Percentiles rank a stretch among this genome's conserved stretches.
These are phyloP conservation scores for Magallana ariakensis DNA, from an alignment of 1,140 invertebrate genomes.

Conservation along the genomic window DNA sequence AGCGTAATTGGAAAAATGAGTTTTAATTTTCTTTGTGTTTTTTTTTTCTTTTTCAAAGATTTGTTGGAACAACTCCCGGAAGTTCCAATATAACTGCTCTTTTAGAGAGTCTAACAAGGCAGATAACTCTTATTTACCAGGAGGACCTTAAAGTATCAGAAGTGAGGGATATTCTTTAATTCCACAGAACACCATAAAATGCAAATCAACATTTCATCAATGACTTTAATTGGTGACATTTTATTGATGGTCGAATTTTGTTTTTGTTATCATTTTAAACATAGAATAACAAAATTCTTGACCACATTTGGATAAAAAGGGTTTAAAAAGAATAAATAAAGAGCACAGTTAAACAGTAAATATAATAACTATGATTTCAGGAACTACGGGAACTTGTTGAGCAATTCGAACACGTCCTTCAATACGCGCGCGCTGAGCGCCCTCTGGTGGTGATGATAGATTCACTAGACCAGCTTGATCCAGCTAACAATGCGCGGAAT, in stretches of 20 bases:
- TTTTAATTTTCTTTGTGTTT: no score
- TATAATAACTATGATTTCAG: not conserved
- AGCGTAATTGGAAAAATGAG: no score
- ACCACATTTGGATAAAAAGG: no score
- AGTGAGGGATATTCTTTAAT: not conserved
- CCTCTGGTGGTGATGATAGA: slow-evolving; percentile 70
- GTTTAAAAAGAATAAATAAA: no score
- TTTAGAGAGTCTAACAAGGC: slow-evolving; percentile 41
- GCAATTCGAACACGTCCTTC: slow-evolving; percentile 34
- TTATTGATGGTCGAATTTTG: no score
- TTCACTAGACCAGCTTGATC: slow-evolving; percentile 72
- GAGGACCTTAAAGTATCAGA: slow-evolving; percentile 40
- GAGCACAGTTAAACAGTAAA: no score
- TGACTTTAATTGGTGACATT: no score
- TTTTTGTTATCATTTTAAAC: no score
- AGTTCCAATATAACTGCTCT: slow-evolving; percentile 56
- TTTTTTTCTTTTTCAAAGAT: slow-evolving; percentile 54
- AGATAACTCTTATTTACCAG: slow-evolving; percentile 49
- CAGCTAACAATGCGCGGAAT: slow-evolving; percentile 59
- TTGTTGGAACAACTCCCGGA: slow-evolving; percentile 72
- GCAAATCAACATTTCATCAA: no score
- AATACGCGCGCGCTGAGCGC: slow-evolving; percentile 17
- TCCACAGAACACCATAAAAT: no score
- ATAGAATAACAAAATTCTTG: no score
- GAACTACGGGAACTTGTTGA: slow-evolving; percentile 36